Conservation (phyloP, 1,140 invertebrate genomes). For the Pectinophora gossypiella region DNA sequence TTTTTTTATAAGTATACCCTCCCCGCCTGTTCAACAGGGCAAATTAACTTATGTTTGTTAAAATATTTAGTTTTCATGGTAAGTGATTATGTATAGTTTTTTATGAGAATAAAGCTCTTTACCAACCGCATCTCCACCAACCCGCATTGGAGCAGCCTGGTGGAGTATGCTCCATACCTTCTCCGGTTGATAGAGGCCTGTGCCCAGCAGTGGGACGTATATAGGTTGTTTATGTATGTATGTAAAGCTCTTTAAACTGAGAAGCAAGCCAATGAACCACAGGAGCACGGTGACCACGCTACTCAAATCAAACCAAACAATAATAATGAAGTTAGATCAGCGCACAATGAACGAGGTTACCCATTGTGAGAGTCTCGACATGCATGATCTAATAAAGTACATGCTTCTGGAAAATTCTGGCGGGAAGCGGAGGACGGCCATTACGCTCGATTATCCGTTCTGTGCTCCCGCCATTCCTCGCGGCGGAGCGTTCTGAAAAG, state of each 20-base stretch:
- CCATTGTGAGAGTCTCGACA: neutral
- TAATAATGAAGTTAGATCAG: neutral
- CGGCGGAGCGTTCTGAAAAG: conserved; percentile 12
- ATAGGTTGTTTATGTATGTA: too few relatives aligned
- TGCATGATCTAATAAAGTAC: neutral
- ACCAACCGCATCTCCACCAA: too few relatives aligned
- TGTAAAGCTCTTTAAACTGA: neutral
- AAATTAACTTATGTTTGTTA: too few relatives aligned
- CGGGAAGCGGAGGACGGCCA: conserved; percentile 58
- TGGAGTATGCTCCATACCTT: too few relatives aligned
- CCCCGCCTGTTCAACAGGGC: too few relatives aligned
- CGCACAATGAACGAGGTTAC: neutral
- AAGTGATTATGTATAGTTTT: too few relatives aligned
- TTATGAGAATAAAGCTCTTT: too few relatives aligned
- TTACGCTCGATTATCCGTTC: conserved; percentile 56
- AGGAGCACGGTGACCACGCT: neutral
- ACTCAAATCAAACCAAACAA: neutral
- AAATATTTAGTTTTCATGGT: too few relatives aligned
- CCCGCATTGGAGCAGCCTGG: too few relatives aligned
- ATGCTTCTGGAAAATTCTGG: conserved; percentile 63
- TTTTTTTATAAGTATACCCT: too few relatives aligned
- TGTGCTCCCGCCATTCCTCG: conserved; percentile 45
- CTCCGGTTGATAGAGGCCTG: too few relatives aligned
- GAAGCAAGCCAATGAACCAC: neutral
- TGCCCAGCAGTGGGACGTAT: too few relatives aligned